Evolutionary conservation across 2,797 vertebrate genomes (phyloP), one percentile per base, ranked within the genome.

Genomic region (Enteromius fasciolatus): DNA sequence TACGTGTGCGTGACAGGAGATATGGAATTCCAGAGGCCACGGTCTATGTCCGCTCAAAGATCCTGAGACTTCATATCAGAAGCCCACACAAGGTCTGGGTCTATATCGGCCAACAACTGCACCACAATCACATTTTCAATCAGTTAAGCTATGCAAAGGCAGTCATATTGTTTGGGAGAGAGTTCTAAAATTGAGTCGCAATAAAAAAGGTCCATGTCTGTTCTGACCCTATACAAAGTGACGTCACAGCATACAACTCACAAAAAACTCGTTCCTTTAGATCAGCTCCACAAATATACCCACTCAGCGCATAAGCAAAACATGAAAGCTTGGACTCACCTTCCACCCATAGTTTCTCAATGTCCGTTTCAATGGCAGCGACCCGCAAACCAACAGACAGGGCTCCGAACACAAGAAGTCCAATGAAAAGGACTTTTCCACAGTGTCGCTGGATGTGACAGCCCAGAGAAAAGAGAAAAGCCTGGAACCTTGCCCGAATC

Each of bases 321-420:
- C 66, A 73, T 67, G 18, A 82, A 81, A 82, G 9, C 54, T 73
- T 41, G 36, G 85, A 93, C 97, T 97, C 91, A 99, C 98, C 97
- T 98, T 99, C 97, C 87, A 99, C 98, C 98, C 98, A 99, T 81
- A 99, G 96, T 89, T 96, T 95, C 87, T 99, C 98, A 81, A 99
- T 97, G 94, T 99, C 97, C 4, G 98, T 99, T 93, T 99, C 98
- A 87, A 99, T 96, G 91, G 95, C 93, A 41, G 97, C 97, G 39
- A 98, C 95, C 31, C 97, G 95, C 85, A 99, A 96, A 85, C 98
- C 98, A 87, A 99, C 95, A 36, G 97, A 97, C 90, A 99, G 93
- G 84, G 97, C 97, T 85, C 98, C 97, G 73, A 99, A 98, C 78
- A 96, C 94, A 92, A 99, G 93, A 88, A 99, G 96, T 91, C 98